These are phyloP conservation scores for Chelonus formosanus DNA, from an alignment of 2,888 invertebrate species.

Conservation along the genomic window DNA sequence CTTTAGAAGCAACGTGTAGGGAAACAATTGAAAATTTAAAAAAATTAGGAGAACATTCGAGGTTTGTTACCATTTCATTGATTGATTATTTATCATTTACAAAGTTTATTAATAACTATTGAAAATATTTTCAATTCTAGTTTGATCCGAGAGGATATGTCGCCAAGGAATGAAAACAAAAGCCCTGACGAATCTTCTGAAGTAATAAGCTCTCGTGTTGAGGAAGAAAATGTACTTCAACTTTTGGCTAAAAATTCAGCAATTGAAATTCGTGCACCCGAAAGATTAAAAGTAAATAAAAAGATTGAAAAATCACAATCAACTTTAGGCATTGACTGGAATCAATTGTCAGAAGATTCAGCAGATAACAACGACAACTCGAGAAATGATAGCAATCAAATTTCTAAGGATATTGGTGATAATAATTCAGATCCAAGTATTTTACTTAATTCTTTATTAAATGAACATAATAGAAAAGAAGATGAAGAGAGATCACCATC, in stretches of 20 bases:
- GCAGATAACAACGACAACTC: conserved; percentile 40
- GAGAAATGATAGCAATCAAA: conserved; percentile 23
- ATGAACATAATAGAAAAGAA: conserved; percentile 45
- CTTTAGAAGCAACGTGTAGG: conserved; percentile 59
- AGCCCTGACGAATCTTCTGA: conserved; percentile 41
- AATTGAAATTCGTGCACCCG: conserved; percentile 13
- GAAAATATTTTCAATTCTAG: conserved; percentile 32
- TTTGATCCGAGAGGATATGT: conserved; percentile 47
- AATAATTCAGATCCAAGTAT: conserved; percentile 39
- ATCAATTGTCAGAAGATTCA: conserved; percentile 48
- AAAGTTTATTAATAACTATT: too few relatives aligned
- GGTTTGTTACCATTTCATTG: conserved; percentile 45
- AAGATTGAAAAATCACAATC: conserved; percentile 1
- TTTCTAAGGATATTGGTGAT: conserved; percentile 45
- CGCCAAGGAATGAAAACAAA: conserved; percentile 47
- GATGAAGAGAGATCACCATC: conserved; percentile 48
- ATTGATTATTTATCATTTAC: neutral
- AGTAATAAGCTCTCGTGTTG: conserved; percentile 47
- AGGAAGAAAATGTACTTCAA: conserved; percentile 47
- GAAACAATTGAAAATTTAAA: conserved; percentile 63
- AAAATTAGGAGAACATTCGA: conserved; percentile 61
- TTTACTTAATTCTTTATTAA: conserved; percentile 58
- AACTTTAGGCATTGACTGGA: conserved; percentile 54
- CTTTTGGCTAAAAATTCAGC: conserved; percentile 50
- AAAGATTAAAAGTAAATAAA: conserved; percentile 16